These are phyloP conservation scores for Vanessa tameamea DNA, from an alignment of 1,140 invertebrate genomes.

Conservation along the genomic window DNA sequence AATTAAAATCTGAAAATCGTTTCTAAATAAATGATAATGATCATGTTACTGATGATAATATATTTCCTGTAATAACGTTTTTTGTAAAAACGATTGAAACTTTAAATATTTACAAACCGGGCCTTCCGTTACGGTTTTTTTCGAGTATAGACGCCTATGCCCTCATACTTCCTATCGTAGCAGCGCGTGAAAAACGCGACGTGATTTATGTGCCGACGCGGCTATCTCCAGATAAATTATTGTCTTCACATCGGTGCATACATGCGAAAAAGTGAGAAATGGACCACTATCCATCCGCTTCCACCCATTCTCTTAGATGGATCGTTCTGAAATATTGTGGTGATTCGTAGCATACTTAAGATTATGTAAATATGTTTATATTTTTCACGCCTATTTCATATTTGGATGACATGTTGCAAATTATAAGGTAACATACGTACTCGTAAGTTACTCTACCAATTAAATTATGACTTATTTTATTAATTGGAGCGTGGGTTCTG, in stretches of 20 bases:
- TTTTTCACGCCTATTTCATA: neutral
- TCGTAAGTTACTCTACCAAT: neutral
- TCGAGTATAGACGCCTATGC: neutral
- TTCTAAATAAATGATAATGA: too few species aligned
- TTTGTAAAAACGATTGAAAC: too few species aligned
- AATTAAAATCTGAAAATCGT: too few species aligned
- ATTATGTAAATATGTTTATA: neutral
- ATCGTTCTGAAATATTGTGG: neutral
- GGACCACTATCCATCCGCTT: conserved; percentile 35
- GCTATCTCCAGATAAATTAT: conserved; percentile 64
- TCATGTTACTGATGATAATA: too few species aligned
- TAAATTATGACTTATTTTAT: too few species aligned
- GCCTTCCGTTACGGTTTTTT: neutral
- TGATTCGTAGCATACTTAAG: neutral
- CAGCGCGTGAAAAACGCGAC: conserved; percentile 52
- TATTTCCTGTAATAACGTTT: too few species aligned
- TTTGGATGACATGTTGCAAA: neutral
- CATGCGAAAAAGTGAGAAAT: conserved; percentile 60
- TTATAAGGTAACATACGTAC: neutral
- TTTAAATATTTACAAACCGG: neutral
- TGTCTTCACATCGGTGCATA: conserved; percentile 58
- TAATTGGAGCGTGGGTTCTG: too few species aligned
- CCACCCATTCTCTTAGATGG: conserved; percentile 29
- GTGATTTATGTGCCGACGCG: conserved; percentile 59
- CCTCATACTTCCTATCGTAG: conserved; percentile 19